These are phyloP conservation scores for Adelges cooleyi DNA, from an alignment of 1,140 invertebrate species.

Conservation along the genomic window DNA sequence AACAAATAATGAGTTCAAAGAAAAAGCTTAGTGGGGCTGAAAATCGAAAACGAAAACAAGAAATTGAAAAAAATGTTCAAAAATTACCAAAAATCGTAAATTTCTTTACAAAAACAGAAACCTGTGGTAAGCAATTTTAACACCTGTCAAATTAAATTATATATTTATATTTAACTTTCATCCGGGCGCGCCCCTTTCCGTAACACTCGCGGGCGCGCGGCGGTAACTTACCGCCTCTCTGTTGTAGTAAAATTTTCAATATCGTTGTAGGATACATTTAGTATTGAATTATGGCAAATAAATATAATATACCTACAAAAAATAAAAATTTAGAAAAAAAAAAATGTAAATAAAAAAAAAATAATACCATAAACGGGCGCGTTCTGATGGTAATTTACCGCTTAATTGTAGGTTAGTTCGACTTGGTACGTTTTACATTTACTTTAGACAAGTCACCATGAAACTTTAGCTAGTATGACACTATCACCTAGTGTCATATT, in stretches of 20 bases:
- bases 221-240: not conserved
- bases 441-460: not conserved
- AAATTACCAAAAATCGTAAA: not conserved
- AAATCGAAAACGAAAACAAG: not conserved
- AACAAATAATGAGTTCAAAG: not conserved
- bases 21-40: not conserved
- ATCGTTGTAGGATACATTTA: not conserved
- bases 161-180: not conserved
- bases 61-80: conserved; percentile 3
- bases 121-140: not conserved
- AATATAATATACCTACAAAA: not conserved
- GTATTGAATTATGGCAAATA: not conserved
- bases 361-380: not conserved
- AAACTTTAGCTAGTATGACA: not conserved
- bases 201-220: not conserved
- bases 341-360: not conserved
- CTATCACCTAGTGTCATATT: not conserved
- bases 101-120: not conserved
- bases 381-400: conserved; percentile 1
- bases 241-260: not conserved
- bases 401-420: too few relatives aligned
- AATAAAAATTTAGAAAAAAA: too few relatives aligned
- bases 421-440: not conserved
- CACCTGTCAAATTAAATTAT: not conserved
- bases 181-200: not conserved